Evolutionary conservation across 2,888 invertebrate genomes (phyloP).

Genomic region (Oegoconia quadripuncta): DNA sequence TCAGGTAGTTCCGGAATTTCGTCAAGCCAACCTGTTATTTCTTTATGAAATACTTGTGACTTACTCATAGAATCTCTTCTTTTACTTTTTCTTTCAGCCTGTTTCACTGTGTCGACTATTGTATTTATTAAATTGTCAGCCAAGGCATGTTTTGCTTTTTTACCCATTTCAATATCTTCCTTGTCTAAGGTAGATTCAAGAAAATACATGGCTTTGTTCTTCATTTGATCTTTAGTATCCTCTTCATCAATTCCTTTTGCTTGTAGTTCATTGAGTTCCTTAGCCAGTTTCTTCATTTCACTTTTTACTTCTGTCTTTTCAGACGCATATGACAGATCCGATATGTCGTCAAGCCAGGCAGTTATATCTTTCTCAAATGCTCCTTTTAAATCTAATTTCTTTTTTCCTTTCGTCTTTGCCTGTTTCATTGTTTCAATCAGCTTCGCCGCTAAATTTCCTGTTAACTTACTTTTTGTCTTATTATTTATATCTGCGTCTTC

Average conservation of each 20-base stretch:
- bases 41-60: conserved; percentile 2
- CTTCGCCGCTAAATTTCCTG: conserved; percentile 3
- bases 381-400: conserved; percentile 1
- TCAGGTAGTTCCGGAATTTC: conserved; percentile 10
- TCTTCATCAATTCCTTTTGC: conserved; percentile 14
- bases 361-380: conserved; percentile 1
- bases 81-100: conserved; percentile 1
- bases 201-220: conserved; percentile 25
- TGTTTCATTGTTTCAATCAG: neutral
- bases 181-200: conserved; percentile 16
- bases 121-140: conserved; percentile 6
- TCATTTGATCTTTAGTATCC: conserved; percentile 18
- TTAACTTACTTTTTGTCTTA: neutral
- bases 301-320: neutral
- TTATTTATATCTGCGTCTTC: neutral
- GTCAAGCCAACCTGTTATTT: conserved; percentile 9
- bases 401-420: conserved; percentile 5
- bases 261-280: conserved; percentile 23
- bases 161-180: conserved; percentile 1
- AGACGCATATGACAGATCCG: neutral
- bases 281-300: conserved; percentile 7
- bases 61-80: neutral
- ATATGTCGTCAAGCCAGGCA: neutral
- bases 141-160: conserved; percentile 3
- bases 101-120: neutral